Evolutionary conservation across 2,888 invertebrate genomes (phyloP).

Genomic region (Perdita meconis): DNA sequence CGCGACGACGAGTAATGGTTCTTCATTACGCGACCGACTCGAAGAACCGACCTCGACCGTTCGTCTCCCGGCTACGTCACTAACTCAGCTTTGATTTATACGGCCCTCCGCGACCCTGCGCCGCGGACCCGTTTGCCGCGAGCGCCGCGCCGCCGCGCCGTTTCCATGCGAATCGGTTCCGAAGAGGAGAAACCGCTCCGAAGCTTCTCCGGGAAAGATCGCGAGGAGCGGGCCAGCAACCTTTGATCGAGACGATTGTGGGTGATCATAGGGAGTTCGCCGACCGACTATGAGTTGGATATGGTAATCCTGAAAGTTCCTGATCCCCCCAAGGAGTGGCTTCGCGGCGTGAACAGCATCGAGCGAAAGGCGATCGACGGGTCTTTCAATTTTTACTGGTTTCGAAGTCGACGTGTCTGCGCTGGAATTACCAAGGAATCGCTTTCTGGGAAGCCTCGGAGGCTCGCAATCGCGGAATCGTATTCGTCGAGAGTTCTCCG

Average conservation of each 20-base stretch:
- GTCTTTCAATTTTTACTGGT: background rate
- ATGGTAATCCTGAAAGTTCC: slow-evolving; percentile 41
- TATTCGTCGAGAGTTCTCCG: too few species aligned
- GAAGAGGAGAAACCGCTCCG: background rate
- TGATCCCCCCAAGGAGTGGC: slow-evolving; percentile 40
- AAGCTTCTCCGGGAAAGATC: background rate
- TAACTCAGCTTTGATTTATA: slow-evolving; percentile 43
- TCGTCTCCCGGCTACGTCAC: slow-evolving; percentile 11
- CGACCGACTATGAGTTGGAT: background rate
- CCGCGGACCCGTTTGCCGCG: too few species aligned
- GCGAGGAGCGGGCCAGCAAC: background rate
- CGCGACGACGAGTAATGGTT: slow-evolving; percentile 64
- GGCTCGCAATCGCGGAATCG: too few species aligned
- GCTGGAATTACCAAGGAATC: background rate
- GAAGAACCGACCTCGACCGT: slow-evolving; percentile 42
- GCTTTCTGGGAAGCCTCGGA: too few species aligned
- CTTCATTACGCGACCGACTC: slow-evolving; percentile 61
- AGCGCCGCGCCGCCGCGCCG: background rate
- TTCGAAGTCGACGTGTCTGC: slow-evolving; percentile 11
- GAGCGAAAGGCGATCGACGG: slow-evolving; percentile 4
- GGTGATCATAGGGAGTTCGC: background rate
- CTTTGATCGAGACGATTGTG: background rate
- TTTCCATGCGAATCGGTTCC: background rate
- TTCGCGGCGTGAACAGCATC: slow-evolving; percentile 28
- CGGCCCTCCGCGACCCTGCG: background rate